A percentile compares a stretch with the other conserved stretches of the same genome.
Conservation (phyloP, 2,888 invertebrate species). For the Uloborus plumipes region DNA sequence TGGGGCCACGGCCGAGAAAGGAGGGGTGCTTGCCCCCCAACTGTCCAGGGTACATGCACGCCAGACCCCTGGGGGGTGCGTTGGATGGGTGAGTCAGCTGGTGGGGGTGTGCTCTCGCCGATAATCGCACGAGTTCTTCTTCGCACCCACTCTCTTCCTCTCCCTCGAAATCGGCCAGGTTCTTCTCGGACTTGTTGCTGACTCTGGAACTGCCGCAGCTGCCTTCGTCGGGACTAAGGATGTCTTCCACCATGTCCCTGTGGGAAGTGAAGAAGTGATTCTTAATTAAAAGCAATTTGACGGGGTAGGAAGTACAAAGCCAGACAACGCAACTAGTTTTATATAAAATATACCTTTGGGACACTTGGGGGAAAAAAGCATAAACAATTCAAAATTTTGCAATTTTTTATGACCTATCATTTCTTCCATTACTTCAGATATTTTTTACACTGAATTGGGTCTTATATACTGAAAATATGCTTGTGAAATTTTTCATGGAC, state of each 20-base stretch:
- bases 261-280: slow-evolving; percentile 29
- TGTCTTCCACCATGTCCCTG: slow-evolving; percentile 78
- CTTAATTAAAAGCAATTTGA: no score
- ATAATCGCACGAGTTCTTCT: slow-evolving; percentile 76
- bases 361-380: no score
- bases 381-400: no score
- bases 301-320: no score
- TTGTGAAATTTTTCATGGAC: no score
- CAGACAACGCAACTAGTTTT: no score
- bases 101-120: slow-evolving; percentile 69
- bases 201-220: slow-evolving; percentile 89
- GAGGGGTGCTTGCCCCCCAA: slow-evolving; percentile 45
- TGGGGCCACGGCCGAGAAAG: slow-evolving; percentile 49
- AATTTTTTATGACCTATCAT: no score
- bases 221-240: slow-evolving; percentile 76
- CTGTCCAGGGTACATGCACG: slow-evolving; percentile 69
- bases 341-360: no score
- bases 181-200: slow-evolving; percentile 93
- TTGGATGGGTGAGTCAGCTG: slow-evolving; percentile 71
- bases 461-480: no score
- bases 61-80: slow-evolving; percentile 71
- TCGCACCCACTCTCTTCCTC: slow-evolving; percentile 86
- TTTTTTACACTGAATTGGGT: no score
- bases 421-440: no score
- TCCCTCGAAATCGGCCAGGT: slow-evolving; percentile 94